Base-by-base conservation (phyloP, 64 coral and sea anemone genomes). In the Astreopora myriophthalma region DNA sequence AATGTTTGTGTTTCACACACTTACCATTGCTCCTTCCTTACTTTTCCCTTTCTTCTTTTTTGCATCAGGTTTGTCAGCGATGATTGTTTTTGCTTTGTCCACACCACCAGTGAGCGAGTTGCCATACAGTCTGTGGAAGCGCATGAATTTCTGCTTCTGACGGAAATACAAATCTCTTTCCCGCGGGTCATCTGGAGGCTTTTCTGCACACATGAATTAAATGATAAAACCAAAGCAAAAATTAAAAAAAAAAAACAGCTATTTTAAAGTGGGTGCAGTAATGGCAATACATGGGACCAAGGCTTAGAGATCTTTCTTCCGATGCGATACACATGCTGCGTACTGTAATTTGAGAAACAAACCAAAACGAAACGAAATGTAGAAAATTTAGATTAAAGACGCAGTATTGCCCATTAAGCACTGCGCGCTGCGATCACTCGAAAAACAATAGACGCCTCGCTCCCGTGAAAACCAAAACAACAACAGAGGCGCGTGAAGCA, bases 91-190 rank as follows among this genome's bases (percentile, higher is more conserved):
- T 34, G 89, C 76, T 2, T 22, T 30, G n/a, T 73, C 67, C 13
- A 72, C 51, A 27, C 77, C 78, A 60, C 78, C 89, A 71, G 39
- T 29, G 29, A 91, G n/a, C 26, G 89, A 91, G 20, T 42, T 29
- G 16, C 77, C 89, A 39, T 91, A 91, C 13, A 91, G 34, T 58
- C 71, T 32, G 27, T 58, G 68, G n/a, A 73, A 91, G 12, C 61
- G 22, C 34, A 42, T 2, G 13, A 38, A 39, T 30, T 72, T 72
- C 44, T 83, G 76, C 58, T 58, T 68, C 3, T 6, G 1, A 58
- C 19, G 58, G 2, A 60, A 22, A 25, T 84, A 71, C 57, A 35
- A 39, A 3, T n/a, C 28, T 58, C 32, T 83, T n/a, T 60, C 14
- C 30, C 28, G 35, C 9, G 67, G 78, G 23, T 91, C 78, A 10